A percentile compares a stretch with the other conserved stretches of the same genome.
Conservation (phyloP, 2,888 invertebrate genomes). For the Buathra laborator region DNA sequence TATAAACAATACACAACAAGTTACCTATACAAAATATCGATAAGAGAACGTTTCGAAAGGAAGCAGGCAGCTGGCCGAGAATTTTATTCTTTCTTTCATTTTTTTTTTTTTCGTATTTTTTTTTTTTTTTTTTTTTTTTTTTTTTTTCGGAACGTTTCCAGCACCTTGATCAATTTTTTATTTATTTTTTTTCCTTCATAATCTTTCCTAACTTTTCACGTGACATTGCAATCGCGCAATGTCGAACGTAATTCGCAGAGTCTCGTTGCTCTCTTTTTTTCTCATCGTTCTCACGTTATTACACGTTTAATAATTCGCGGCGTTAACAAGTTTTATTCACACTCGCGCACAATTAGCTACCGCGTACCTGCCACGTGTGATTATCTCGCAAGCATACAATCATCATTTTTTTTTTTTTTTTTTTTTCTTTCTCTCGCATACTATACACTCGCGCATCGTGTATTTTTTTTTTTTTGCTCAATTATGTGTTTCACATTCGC, state of each 20-base stretch:
- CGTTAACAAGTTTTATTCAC: conserved; percentile 38
- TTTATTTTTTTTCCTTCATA: not conserved
- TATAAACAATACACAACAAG: conserved; percentile 51
- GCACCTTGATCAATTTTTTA: conserved; percentile 43
- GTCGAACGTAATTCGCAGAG: conserved; percentile 11
- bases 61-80: conserved; percentile 29
- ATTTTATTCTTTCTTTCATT: conserved; percentile 1
- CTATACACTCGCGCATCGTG: conserved; percentile 24
- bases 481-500: conserved; percentile 50
- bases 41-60: conserved; percentile 30
- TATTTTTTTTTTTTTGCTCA: not conserved
- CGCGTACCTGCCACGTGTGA: conserved; percentile 58
- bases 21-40: conserved; percentile 56
- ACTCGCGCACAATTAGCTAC: conserved; percentile 62
- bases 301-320: conserved; percentile 36
- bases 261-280: conserved; percentile 28
- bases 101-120: not conserved
- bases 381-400: conserved; percentile 56
- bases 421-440: conserved; percentile 10
- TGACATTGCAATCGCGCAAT: not conserved
- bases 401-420: conserved; percentile 25
- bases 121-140: not conserved
- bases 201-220: not conserved
- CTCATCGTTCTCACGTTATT: conserved; percentile 42
- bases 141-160: conserved; percentile 34